Evolutionary conservation across 2,888 invertebrate genomes (phyloP).

Genomic region (Colletes collaris): DNA sequence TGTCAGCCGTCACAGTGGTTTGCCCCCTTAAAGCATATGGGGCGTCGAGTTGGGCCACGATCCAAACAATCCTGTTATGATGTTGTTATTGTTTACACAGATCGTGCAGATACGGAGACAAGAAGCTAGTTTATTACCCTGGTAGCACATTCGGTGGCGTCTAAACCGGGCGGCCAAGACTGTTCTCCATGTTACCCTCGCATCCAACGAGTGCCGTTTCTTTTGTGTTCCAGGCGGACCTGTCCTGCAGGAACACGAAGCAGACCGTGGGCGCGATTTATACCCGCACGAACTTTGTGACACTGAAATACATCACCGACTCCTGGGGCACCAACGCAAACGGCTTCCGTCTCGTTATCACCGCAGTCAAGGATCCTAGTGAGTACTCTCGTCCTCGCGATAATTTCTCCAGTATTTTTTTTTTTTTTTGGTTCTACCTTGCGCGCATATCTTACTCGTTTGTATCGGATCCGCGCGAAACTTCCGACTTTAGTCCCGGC

Average conservation of each 20-base stretch:
- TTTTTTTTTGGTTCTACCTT: slow-evolving; percentile 4
- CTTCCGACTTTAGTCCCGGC: neutral
- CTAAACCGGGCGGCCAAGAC: neutral
- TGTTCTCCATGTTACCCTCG: slow-evolving; percentile 1
- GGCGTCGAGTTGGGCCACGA: too few relatives aligned
- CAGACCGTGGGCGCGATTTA: slow-evolving; percentile 94
- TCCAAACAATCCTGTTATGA: neutral
- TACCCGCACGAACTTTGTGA: slow-evolving; percentile 96
- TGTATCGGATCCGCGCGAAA: neutral
- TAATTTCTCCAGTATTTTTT: slow-evolving; percentile 19
- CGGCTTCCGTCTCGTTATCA: slow-evolving; percentile 96
- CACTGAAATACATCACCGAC: slow-evolving; percentile 96
- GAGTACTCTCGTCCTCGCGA: slow-evolving; percentile 84
- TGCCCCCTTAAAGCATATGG: too few relatives aligned
- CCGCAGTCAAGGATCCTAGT: slow-evolving; percentile 97
- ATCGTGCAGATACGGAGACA: neutral
- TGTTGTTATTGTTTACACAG: slow-evolving; percentile 5
- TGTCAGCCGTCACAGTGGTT: too few relatives aligned
- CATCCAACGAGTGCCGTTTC: slow-evolving; percentile 49
- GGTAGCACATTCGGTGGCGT: neutral
- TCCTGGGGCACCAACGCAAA: slow-evolving; percentile 96
- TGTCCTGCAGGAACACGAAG: slow-evolving; percentile 95
- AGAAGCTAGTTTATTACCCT: neutral
- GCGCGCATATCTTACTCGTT: neutral
- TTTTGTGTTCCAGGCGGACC: slow-evolving; percentile 89